Conservation (phyloP, 2,797 vertebrate species). For the Siniperca obscura region DNA sequence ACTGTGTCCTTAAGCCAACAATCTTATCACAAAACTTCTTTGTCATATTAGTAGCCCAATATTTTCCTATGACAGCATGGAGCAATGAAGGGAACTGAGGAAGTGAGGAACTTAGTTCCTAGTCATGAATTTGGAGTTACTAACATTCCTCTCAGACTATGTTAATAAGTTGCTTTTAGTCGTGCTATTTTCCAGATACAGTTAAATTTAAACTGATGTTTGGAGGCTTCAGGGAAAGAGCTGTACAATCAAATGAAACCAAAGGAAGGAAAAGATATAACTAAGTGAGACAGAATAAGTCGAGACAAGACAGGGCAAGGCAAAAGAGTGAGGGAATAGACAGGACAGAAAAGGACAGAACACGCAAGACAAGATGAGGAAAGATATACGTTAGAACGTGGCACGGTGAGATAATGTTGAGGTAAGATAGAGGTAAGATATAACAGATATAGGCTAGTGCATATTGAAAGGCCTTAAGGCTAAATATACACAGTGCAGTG, state of each 20-base stretch:
- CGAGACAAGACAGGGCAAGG: conserved; percentile 56
- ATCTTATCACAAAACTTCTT: conserved; percentile 36
- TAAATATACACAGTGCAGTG: neutral
- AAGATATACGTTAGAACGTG: conserved; percentile 1
- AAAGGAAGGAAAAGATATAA: conserved; percentile 53
- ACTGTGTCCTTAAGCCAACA: conserved; percentile 39
- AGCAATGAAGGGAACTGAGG: conserved; percentile 25
- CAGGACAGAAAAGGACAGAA: conserved; percentile 45
- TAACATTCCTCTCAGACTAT: conserved; percentile 41
- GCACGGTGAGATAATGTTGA: conserved; percentile 1
- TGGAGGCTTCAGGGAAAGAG: conserved; percentile 67
- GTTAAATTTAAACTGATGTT: conserved; percentile 74
- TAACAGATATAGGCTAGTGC: neutral
- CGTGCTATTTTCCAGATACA: conserved; percentile 53
- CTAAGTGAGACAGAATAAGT: conserved; percentile 71
- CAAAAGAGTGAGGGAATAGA: conserved; percentile 35
- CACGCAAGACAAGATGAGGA: conserved; percentile 26
- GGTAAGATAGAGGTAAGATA: neutral
- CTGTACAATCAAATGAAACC: conserved; percentile 75
- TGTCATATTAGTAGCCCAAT: conserved; percentile 25
- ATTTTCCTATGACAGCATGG: conserved; percentile 10
- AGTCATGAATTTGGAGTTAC: conserved; percentile 36
- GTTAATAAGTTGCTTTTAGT: conserved; percentile 66
- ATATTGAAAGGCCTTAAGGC: neutral
- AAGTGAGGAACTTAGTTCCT: conserved; percentile 16